Evolutionary conservation across 2,797 vertebrate species (phyloP), one percentile per base, ranked within the genome.

Genomic region (Clarias laeviceps): DNA sequence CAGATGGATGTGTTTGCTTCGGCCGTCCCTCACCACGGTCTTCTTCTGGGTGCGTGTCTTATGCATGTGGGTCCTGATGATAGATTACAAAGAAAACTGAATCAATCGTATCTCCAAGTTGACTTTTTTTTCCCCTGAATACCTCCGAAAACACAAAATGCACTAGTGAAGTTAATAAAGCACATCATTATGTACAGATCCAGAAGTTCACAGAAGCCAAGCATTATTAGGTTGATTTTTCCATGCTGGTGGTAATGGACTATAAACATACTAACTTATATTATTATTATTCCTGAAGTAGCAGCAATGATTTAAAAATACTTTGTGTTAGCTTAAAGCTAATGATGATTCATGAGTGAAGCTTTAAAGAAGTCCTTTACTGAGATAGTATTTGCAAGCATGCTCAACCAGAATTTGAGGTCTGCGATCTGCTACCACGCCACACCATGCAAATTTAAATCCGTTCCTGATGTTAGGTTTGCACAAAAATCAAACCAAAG

Each of bases 21-120:
- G 95, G 94, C 85, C 93, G 83, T 98, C 97, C 95, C 95, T 97
- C 96, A 97, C 96, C 94, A 98, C 97, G 34, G 97, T 97, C 95
- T 96, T 98, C 96, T 97, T 98, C 95, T 97, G 96, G 18, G 95
- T 96, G 85, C 93, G 94, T 11, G 93, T 95, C 94, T 97, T 98
- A 98, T 61, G 95, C 96, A 99, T 96, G 68, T 88, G 95, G 90
- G 97, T 97, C 96, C 98, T 99, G 87, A 3, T 29, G 18, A 82
- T 15, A n/a, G 50, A 85, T 40, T 11, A 79, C 7, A 54, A 68
- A 69, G 29, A 69, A 69, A 32, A 82, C 45, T 56, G 8, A 9
- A 40, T 9, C 57, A 2, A 37, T 7, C 37, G 12, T 40, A 40
- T 69, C 29, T 59, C 57, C n/a, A 15, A 62, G 64, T 22, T 24